Base-by-base conservation (phyloP, 2,888 invertebrate species). In the Helleia helle region DNA sequence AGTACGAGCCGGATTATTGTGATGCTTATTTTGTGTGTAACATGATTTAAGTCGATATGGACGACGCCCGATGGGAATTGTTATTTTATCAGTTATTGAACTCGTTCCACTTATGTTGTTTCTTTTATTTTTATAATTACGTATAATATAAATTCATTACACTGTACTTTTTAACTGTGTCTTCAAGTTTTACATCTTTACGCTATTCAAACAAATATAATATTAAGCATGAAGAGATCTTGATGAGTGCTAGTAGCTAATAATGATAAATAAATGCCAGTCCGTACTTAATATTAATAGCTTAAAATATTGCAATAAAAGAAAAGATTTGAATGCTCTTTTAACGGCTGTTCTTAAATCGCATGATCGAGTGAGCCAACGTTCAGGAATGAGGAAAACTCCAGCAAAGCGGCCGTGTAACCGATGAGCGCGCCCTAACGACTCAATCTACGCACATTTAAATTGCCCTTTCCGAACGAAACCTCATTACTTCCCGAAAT, bases 401-500 rank as follows among this genome's bases (percentile, higher is more conserved):
- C 43, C 40, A 15, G 22, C 6, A 52, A 58, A 57, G 54, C 49
- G 55, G 50, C 48, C 48, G 58, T 65, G 59, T 59, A 59, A 63
- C 69, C 70, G 62, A 65, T 63, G 64, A 59, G 54, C 65, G 57
- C 60, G 57, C 60, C 69, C 69, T 65, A 74, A 80, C 77, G 74
- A 73, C 81, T 81, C 83, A 80, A 81, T 83, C 77, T 79, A 73
- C 74, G 76, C 72, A 71, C 77, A 79, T 80, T 79, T 71, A 80
- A 77, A 83, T 81, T 81, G 81, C 81, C 79, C 77, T 79, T 79
- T 73, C 79, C 75, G 77, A 83, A 80, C 76, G 68, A 76, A 81
- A 80, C 74, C 81, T 84, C 81, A 81, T 84, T 83, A 83, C 81
- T 79, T 74, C 75, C 79, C 76, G 75, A 79, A 77, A 79, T 77